Percentiles rank a stretch among this genome's conserved stretches.
These are phyloP conservation scores for Calliopsis andreniformis DNA, from an alignment of 1,140 invertebrate species.

Conservation along the genomic window DNA sequence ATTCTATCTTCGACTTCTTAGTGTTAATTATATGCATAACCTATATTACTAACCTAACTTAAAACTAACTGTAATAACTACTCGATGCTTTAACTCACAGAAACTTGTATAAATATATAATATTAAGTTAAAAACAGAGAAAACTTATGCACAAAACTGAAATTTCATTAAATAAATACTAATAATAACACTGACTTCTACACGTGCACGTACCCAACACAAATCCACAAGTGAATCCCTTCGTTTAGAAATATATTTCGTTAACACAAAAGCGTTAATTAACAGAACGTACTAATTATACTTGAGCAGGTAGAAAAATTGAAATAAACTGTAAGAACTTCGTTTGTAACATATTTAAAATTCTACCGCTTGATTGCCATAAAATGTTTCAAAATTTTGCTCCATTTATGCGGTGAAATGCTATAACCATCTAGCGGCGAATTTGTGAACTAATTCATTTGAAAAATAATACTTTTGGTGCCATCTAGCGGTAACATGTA, in stretches of 20 bases:
- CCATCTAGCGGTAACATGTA: too few species aligned
- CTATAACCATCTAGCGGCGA: too few species aligned
- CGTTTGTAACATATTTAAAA: too few species aligned
- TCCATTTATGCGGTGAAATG: too few species aligned
- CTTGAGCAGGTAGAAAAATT: too few species aligned
- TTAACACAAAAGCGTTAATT: not conserved
- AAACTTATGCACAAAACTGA: not conserved
- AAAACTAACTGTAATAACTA: not conserved
- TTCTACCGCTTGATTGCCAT: too few species aligned
- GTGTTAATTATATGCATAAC: slow-evolving; percentile 5
- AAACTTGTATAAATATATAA: not conserved
- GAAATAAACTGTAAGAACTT: too few species aligned
- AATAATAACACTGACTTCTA: not conserved
- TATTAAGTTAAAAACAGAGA: not conserved
- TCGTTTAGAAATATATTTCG: not conserved
- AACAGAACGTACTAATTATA: not conserved
- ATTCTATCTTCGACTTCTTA: too few species aligned
- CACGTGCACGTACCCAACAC: not conserved
- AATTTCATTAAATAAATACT: not conserved
- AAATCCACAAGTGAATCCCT: too few species aligned
- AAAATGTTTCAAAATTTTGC: too few species aligned
- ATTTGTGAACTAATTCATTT: too few species aligned
- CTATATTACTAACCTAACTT: not conserved
- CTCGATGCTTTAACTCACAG: not conserved
- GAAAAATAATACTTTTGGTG: too few species aligned